These are phyloP conservation scores for Channa striata DNA, from an alignment of 2,797 vertebrate species.

Conservation along the genomic window DNA sequence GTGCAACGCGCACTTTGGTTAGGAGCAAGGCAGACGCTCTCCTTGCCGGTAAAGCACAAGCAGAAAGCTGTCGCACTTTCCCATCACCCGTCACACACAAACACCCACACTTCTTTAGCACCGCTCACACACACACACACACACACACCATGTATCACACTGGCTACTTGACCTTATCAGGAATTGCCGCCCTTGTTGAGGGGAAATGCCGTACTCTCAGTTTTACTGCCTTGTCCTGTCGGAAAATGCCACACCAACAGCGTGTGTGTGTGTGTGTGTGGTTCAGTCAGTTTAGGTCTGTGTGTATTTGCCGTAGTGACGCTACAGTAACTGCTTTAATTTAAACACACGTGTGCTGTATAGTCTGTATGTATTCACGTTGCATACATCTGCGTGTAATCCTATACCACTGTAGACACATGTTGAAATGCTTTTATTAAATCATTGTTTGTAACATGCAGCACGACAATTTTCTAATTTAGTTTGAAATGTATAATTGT, in stretches of 20 bases:
- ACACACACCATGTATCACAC: conserved; percentile 41
- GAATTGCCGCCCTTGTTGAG: conserved; percentile 58
- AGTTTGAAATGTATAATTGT: conserved; percentile 64
- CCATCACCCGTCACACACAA: conserved; percentile 1
- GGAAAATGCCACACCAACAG: conserved; percentile 44
- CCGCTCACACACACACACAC: conserved; percentile 10
- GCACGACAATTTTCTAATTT: conserved; percentile 50
- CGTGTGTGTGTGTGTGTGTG: conserved; percentile 21
- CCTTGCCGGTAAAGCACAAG: conserved; percentile 28
- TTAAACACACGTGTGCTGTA: conserved; percentile 54
- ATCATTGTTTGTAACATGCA: conserved; percentile 55
- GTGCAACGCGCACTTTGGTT: conserved; percentile 44
- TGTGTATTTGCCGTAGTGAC: conserved; percentile 33
- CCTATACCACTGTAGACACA: conserved; percentile 48
- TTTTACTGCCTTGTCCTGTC: conserved; percentile 46
- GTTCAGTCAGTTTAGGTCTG: background rate
- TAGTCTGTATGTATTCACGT: conserved; percentile 58
- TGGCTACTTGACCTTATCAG: conserved; percentile 72
- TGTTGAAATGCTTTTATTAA: conserved; percentile 58
- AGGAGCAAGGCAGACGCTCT: conserved; percentile 40
- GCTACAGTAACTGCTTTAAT: conserved; percentile 38
- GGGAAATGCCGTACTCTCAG: conserved; percentile 56
- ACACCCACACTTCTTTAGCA: background rate
- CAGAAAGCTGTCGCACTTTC: conserved; percentile 35
- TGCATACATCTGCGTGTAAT: conserved; percentile 50